Evolutionary conservation across 2,113 vertebrate genomes (phyloP), one percentile per base, ranked within the genome.

Genomic region (Nicator chloris): DNA sequence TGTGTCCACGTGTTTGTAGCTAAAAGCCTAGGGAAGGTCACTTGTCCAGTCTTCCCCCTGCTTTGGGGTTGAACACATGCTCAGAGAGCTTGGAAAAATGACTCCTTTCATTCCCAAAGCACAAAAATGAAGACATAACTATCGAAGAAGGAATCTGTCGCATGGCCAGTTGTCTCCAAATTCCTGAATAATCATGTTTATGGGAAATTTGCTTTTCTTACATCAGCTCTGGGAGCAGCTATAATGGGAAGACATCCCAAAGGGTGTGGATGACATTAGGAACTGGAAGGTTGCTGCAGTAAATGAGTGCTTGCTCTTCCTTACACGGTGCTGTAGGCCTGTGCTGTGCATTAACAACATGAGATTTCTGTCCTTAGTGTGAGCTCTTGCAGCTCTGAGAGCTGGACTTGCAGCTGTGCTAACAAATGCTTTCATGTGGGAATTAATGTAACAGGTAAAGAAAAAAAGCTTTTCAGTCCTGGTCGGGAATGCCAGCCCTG

Each of bases 211-310:
- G 9, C 30, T 51, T 63, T 92, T 49, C 66, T 70, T 57, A 31
- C n/a, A 45, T 37, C 64, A 53, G 26, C 60, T 84, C 50, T 78
- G 47, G 42, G 37, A 83, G 19, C 47, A 94, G 73, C 49, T 27
- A 15, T 0, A 68, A 63, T 0, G 0, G 22, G 47, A 75, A 87
- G 26, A 10, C 39, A n/a, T 5, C 10, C 53, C 18, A 37, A 53
- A 49, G 22, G 28, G 7, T n/a, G 21, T 37, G 42, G 76, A 10
- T 40, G 19, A 9, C 11, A 39, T 39, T 21, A 47, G 27, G 59
- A 47, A 20, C 37, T 56, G 44, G 40, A 77, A 44, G 0, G 1
- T 6, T 56, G 49, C 33, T 82, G 75, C 76, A 51, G 30, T 42
- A 9, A 23, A 15, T 20, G 39, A 44, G 16, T 10, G 15, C 15